Conservation (phyloP, 30 jellyfish, hydroid and myxozoan genomes). For the Aurelia aurita complex sp. Pacific region DNA sequence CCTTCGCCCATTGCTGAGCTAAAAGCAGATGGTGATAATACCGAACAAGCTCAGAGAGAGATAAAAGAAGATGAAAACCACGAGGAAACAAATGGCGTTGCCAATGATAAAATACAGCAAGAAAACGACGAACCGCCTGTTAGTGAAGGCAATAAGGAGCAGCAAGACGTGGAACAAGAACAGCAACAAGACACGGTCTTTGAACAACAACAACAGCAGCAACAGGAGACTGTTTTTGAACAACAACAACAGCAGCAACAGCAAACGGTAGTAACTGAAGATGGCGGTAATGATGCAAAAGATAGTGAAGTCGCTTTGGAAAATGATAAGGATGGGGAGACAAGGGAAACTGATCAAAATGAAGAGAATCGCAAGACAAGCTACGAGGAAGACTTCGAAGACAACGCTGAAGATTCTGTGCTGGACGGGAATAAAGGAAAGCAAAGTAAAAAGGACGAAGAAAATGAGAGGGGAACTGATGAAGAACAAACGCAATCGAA, state of each 20-base stretch:
- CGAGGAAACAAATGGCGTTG: not conserved
- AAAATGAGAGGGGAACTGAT: not conserved
- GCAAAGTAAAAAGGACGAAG: not conserved
- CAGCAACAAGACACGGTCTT: not conserved
- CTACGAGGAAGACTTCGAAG: not conserved
- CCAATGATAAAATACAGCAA: not conserved
- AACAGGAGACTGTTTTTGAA: not conserved
- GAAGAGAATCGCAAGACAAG: not conserved
- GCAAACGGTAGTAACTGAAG: not conserved
- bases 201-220: not conserved
- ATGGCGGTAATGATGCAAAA: not conserved
- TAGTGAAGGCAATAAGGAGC: not conserved
- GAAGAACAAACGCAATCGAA: too few relatives aligned
- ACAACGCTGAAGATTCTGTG: slow-evolving; percentile 15
- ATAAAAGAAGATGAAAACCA: not conserved
- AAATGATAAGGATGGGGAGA: not conserved
- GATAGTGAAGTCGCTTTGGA: not conserved
- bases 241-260: not conserved
- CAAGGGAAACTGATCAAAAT: not conserved
- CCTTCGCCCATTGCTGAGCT: not conserved
- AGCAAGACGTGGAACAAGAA: not conserved
- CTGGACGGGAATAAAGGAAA: not conserved
- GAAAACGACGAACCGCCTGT: not conserved
- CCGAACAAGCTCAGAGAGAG: not conserved
- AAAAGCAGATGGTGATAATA: not conserved